A percentile compares a stretch with the other conserved stretches of the same genome.
phyloP scores from a whole-genome alignment of 2,113 vertebrate genomes.

The Colistium nudipinnis region DNA sequence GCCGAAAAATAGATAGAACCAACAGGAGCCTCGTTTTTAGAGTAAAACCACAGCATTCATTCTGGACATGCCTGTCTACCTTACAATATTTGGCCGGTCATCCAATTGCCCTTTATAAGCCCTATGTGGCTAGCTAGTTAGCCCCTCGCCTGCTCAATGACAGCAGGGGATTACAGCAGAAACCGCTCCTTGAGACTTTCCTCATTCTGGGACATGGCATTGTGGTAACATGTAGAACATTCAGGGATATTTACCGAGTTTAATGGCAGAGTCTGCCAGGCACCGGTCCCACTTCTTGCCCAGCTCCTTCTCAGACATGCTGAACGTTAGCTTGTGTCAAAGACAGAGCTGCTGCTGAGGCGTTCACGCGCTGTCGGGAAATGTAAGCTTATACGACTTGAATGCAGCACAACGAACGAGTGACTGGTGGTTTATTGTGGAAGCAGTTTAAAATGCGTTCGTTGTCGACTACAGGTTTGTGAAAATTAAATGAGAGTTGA shows the following conservation, averaged over 20 bases:
- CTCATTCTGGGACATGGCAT: not conserved
- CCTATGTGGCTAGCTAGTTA: slow-evolving; percentile 69
- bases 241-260: slow-evolving; percentile 85
- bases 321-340: slow-evolving; percentile 64
- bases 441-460: too few species aligned
- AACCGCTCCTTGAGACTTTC: not conserved
- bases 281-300: slow-evolving; percentile 96
- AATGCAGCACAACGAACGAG: not conserved
- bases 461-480: too few species aligned
- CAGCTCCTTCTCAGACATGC: slow-evolving; percentile 91
- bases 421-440: too few species aligned
- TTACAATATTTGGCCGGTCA: not conserved
- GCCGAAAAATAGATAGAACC: not conserved
- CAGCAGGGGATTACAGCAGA: slow-evolving; percentile 25
- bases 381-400: fast-evolving
- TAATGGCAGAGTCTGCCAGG: slow-evolving; percentile 89
- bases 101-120: slow-evolving; percentile 60
- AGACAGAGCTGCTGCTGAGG: slow-evolving; percentile 24
- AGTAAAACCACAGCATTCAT: not conserved
- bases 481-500: too few species aligned
- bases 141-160: slow-evolving; percentile 65
- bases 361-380: slow-evolving; percentile 36
- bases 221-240: not conserved
- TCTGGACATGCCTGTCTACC: not conserved
- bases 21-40: not conserved